Conservation (phyloP, 2,888 invertebrate genomes). For the Rhamnusium bicolor region DNA sequence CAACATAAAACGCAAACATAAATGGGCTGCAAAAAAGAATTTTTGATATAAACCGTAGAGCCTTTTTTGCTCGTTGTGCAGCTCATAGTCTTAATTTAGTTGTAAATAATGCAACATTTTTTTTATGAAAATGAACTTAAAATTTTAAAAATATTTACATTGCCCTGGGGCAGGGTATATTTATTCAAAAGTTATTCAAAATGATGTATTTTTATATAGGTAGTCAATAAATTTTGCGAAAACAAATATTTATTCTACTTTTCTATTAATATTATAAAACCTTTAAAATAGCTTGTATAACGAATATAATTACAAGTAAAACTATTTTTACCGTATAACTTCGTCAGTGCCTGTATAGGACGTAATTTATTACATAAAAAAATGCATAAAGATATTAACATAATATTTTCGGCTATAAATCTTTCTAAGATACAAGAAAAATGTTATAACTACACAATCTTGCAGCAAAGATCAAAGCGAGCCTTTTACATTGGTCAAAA, state of each 20-base stretch:
- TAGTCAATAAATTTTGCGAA: slow-evolving; percentile 15
- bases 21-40: too few species aligned
- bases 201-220: slow-evolving; percentile 17
- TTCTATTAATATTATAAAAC: neutral
- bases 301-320: neutral
- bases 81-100: too few species aligned
- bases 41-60: too few species aligned
- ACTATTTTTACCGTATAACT: slow-evolving; percentile 14
- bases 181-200: slow-evolving; percentile 7
- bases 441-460: neutral
- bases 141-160: too few species aligned
- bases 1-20: too few species aligned
- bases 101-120: too few species aligned
- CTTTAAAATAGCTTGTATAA: neutral
- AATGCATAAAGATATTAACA: slow-evolving; percentile 24
- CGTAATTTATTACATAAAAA: slow-evolving; percentile 16
- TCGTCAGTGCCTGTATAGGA: slow-evolving; percentile 2
- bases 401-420: slow-evolving; percentile 27
- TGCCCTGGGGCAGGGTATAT: too few species aligned
- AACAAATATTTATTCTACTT: slow-evolving; percentile 3
- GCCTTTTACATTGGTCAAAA: slow-evolving; percentile 11
- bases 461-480: slow-evolving; percentile 20
- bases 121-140: too few species aligned
- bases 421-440: slow-evolving; percentile 16
- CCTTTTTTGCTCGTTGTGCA: too few species aligned